Conservation (phyloP, 2,888 invertebrate species). For the Eupithecia inturbata region DNA sequence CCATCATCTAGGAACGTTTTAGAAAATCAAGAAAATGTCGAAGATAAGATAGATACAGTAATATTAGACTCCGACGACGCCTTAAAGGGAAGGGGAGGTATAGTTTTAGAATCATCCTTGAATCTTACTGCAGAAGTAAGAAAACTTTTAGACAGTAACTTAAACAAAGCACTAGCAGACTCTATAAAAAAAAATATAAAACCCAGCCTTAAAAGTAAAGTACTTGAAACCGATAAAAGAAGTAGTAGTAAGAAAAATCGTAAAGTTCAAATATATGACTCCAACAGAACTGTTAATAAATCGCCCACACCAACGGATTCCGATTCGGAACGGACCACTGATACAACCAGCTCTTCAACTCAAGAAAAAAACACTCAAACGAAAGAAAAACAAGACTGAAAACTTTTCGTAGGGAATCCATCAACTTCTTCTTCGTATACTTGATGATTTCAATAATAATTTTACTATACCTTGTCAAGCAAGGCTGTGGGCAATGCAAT, state of each 20-base stretch:
- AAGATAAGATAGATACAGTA: neutral
- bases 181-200: conserved; percentile 26
- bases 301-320: neutral
- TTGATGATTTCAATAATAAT: neutral
- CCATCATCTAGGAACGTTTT: neutral
- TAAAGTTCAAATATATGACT: conserved; percentile 56
- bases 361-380: conserved; percentile 55
- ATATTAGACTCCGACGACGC: neutral
- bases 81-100: neutral
- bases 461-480: neutral
- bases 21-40: neutral
- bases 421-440: neutral
- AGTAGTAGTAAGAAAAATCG: conserved; percentile 31
- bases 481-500: neutral
- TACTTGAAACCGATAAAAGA: conserved; percentile 53
- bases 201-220: conserved; percentile 57
- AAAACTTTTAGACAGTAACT: conserved; percentile 34
- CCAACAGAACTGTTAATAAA: conserved; percentile 30
- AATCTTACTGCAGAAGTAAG: conserved; percentile 48
- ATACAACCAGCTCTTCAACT: neutral
- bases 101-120: conserved; percentile 42
- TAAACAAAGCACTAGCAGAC: conserved; percentile 11
- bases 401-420: neutral
- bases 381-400: conserved; percentile 65
- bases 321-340: conserved; percentile 2